phyloP scores from a whole-genome alignment of 35 echinoderm and acorn worm species.

The Apostichopus californicus region DNA sequence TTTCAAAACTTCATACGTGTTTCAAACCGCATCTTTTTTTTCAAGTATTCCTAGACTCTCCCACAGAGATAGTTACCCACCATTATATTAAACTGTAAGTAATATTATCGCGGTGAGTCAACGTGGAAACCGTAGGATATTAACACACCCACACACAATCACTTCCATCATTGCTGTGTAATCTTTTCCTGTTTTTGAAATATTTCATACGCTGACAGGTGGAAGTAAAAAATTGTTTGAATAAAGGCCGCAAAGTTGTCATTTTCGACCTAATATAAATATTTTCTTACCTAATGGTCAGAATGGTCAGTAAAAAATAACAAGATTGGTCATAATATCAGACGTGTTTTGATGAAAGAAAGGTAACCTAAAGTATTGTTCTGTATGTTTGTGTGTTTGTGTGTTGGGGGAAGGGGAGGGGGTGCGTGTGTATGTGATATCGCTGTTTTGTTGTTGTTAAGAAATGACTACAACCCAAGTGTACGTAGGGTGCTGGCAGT shows the following conservation, averaged over 20 bases:
- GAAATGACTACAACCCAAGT: no score
- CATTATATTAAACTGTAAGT: not conserved
- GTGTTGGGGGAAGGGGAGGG: no score
- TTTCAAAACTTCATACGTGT: not conserved
- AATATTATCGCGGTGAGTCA: not conserved
- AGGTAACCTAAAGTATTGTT: no score
- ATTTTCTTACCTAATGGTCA: conserved; percentile 3
- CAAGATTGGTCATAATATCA: not conserved
- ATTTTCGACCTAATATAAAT: not conserved
- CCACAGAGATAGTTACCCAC: not conserved
- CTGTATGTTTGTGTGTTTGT: no score
- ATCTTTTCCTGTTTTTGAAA: not conserved
- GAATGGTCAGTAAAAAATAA: not conserved
- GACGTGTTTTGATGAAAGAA: not conserved
- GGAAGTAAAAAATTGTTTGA: not conserved
- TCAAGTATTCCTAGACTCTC: not conserved
- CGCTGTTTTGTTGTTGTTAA: no score
- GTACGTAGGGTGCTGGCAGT: no score
- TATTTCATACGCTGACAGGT: not conserved
- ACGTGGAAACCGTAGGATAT: not conserved
- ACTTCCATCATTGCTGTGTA: not conserved
- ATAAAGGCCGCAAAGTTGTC: not conserved
- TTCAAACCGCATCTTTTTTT: not conserved
- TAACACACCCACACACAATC: not conserved
- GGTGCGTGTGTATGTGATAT: no score